Evolutionary conservation across 1,140 invertebrate genomes (phyloP).

Genomic region (Lamellibrachia luymesi): DNA sequence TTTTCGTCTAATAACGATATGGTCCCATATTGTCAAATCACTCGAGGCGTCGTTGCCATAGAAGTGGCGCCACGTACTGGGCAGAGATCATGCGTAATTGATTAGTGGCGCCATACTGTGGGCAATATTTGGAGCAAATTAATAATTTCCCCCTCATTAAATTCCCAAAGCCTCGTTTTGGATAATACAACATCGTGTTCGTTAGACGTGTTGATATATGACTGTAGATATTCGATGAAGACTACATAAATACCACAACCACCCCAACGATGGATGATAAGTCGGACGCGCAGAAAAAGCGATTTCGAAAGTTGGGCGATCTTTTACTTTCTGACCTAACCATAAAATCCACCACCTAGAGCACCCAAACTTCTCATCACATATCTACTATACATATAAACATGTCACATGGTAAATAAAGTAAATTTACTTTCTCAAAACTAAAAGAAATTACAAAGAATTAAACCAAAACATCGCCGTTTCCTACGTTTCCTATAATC

Average conservation of each 20-base stretch:
- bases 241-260: not conserved
- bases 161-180: slow-evolving; percentile 6
- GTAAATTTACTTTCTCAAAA: too few species aligned
- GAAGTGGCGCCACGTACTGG: not conserved
- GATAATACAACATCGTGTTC: not conserved
- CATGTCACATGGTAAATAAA: too few species aligned
- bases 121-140: not conserved
- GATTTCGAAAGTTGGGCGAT: slow-evolving; percentile 13
- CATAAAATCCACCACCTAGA: too few species aligned
- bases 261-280: not conserved
- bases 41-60: not conserved
- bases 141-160: not conserved
- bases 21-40: too few species aligned
- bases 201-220: not conserved
- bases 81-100: not conserved
- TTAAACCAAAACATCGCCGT: too few species aligned
- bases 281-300: not conserved
- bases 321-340: too few species aligned
- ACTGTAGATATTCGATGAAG: slow-evolving; percentile 1
- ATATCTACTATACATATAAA: too few species aligned
- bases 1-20: too few species aligned
- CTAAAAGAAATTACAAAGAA: too few species aligned
- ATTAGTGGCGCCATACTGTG: not conserved
- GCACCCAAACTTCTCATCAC: too few species aligned
- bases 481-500: too few species aligned